Percentiles rank a stretch among this genome's conserved stretches.
Evolutionary conservation across 2,797 vertebrate species (phyloP).

Genomic region (Sphenopsis melanotis): DNA sequence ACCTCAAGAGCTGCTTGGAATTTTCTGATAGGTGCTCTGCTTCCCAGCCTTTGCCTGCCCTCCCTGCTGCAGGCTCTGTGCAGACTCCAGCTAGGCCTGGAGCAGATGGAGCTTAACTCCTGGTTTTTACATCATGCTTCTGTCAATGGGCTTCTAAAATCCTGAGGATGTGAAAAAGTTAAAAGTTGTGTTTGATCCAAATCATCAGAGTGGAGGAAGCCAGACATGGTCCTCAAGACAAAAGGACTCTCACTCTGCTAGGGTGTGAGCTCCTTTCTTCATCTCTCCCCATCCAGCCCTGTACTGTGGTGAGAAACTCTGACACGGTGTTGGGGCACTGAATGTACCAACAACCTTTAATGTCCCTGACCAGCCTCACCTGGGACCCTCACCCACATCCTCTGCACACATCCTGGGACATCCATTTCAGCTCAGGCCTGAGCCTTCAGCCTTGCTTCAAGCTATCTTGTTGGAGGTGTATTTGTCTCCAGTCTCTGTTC

Average conservation of each 20-base stretch:
- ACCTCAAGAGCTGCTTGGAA: not conserved
- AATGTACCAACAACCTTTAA: not conserved
- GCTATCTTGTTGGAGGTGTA: not conserved
- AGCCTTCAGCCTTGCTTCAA: not conserved
- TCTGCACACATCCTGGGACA: fast-evolving
- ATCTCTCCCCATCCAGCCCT: not conserved
- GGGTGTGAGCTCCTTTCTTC: not conserved
- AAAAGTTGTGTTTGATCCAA: not conserved
- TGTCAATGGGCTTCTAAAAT: not conserved
- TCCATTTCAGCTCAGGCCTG: not conserved
- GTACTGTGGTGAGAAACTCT: fast-evolving
- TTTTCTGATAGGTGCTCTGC: not conserved
- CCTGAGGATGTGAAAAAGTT: not conserved
- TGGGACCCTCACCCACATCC: not conserved
- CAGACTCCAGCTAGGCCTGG: not conserved
- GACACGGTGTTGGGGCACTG: not conserved
- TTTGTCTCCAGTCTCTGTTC: not conserved
- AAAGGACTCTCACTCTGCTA: not conserved
- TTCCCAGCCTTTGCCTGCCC: not conserved
- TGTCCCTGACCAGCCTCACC: not conserved
- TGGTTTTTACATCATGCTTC: not conserved
- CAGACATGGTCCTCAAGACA: not conserved
- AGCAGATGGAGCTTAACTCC: not conserved
- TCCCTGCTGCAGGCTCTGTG: not conserved
- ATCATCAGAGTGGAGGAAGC: not conserved